Evolutionary conservation across 2,113 vertebrate genomes (phyloP).

Genomic region (Periophthalmus modestus): DNA sequence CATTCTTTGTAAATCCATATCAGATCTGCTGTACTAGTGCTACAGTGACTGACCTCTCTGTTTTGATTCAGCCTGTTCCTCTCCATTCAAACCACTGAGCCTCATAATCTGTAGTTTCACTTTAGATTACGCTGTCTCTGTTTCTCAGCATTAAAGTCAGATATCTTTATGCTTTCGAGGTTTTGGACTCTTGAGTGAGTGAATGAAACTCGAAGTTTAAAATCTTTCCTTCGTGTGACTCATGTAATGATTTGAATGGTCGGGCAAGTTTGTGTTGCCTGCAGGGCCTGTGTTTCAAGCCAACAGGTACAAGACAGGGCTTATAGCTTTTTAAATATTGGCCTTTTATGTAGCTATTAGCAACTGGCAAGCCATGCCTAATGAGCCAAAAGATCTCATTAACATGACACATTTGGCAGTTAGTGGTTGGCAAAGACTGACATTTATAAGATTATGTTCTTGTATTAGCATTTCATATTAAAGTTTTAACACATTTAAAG

Average conservation of each 20-base stretch:
- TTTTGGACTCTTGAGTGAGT: conserved; percentile 22
- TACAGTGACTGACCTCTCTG: neutral
- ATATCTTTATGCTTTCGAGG: conserved; percentile 55
- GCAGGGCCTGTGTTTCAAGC: no score
- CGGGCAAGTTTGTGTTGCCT: conserved; percentile 5
- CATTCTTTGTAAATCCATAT: neutral
- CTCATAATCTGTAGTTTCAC: conserved; percentile 43
- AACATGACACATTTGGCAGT: no score
- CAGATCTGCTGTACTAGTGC: neutral
- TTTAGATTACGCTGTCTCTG: conserved; percentile 39
- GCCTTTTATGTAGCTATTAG: no score
- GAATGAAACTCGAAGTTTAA: conserved; percentile 41
- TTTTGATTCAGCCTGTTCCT: neutral
- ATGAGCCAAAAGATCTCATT: no score
- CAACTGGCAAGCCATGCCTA: no score
- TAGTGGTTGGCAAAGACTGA: no score
- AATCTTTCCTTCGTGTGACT: conserved; percentile 24
- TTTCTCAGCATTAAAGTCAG: conserved; percentile 52
- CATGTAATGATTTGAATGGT: conserved; percentile 15
- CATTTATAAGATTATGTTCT: no score
- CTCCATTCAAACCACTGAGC: conserved; percentile 13
- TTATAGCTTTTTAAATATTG: neutral
- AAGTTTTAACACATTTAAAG: no score
- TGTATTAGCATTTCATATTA: no score
- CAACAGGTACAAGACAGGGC: neutral